phyloP scores from a whole-genome alignment of 2,888 invertebrate species.

The Drosophila mayaguana region DNA sequence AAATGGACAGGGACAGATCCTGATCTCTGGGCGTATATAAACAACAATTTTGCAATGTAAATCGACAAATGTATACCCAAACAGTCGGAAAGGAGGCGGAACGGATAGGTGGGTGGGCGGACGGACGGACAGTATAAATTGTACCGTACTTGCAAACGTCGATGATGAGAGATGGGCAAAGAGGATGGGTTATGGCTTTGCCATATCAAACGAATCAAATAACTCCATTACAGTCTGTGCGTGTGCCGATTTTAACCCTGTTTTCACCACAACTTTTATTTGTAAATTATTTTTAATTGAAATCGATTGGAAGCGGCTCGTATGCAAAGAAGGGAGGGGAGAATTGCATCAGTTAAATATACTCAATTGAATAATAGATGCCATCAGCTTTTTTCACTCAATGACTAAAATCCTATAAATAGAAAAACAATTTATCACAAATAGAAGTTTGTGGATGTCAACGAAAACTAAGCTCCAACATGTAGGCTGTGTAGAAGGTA shows the following conservation, averaged over 20 bases:
- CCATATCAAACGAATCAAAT: conserved; percentile 50
- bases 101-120: neutral
- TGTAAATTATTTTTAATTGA: conserved; percentile 77
- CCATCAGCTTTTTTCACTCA: neutral
- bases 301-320: conserved; percentile 76
- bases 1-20: conserved; percentile 38
- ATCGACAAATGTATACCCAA: conserved; percentile 56
- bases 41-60: conserved; percentile 74
- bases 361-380: conserved; percentile 39
- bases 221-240: conserved; percentile 37
- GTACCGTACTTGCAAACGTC: conserved; percentile 9
- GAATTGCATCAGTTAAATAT: conserved; percentile 67
- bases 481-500: neutral
- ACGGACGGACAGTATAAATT: conserved; percentile 8
- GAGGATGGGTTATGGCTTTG: conserved; percentile 44
- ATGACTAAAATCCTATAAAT: neutral
- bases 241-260: conserved; percentile 27
- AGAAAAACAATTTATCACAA: neutral
- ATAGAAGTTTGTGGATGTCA: neutral
- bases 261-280: conserved; percentile 53
- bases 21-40: conserved; percentile 68
- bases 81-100: conserved; percentile 1
- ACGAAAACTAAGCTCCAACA: neutral
- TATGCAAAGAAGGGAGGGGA: conserved; percentile 15
- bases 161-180: conserved; percentile 30